Evolutionary conservation across 2,888 invertebrate species (phyloP), one percentile per base, ranked within the genome.

Genomic region (Perizoma flavofasciatum): DNA sequence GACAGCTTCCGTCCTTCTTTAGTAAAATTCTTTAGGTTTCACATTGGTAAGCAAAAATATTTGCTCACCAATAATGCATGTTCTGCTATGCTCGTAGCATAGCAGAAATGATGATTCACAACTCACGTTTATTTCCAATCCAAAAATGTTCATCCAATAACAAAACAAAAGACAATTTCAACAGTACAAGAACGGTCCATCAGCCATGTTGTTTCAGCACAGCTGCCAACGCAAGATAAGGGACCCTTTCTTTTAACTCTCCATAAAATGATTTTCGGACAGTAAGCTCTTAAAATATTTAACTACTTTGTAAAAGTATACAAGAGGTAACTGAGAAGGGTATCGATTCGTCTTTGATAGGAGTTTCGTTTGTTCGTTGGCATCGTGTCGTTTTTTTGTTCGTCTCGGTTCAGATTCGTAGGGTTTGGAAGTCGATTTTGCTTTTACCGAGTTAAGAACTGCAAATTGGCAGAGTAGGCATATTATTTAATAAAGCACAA

Each of bases 151-250:
- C 11, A 48, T 9, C 32, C 33, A 53, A 40, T 53, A 52, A 32
- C 44, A 60, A 61, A 63, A 65, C 60, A 67, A 63, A 62, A 62
- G 61, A 52, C 58, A 61, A 60, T 60, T 43, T 43, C 49, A 54
- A 59, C 33, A 53, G 43, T 41, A 54, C 34, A 49, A 49, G 9
- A 45, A 39, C 52, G 64, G 64, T 64, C 68, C 73, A 71, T 70
- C 64, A 68, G 68, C 62, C 63, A 66, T 82, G 82, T 83, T 87
- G 82, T 84, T 79, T 81, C 75, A 78, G 72, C 76, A 73, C 82
- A 84, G 83, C 89, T 89, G 89, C 74, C 74, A 71, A 63, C 65
- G 60, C 61, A 63, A 82, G 89, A 89, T 89, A 90, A 88, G 85
- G 66, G 82, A 80, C 81, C 89, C 89, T 79, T 85, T 82, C 78